A percentile compares a stretch with the other conserved stretches of the same genome.
Conservation (phyloP, 2,797 vertebrate genomes). For the Clarias platycephalus region DNA sequence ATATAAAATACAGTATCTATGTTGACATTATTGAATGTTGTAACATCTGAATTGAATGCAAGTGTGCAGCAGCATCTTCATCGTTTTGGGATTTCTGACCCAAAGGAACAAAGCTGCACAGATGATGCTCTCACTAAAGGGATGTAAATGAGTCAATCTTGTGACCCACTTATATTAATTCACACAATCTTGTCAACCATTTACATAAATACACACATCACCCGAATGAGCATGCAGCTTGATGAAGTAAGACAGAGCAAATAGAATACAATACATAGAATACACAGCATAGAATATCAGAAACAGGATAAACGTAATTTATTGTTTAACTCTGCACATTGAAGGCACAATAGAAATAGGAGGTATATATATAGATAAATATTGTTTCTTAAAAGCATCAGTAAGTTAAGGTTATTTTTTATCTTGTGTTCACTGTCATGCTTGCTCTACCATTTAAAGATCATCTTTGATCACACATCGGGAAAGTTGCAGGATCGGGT, state of each 20-base stretch:
- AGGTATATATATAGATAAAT: not conserved
- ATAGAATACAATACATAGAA: not conserved
- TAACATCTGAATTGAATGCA: not conserved
- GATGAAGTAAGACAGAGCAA: not conserved
- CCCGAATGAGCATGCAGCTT: not conserved
- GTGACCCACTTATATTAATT: not conserved
- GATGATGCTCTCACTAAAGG: not conserved
- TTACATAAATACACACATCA: not conserved
- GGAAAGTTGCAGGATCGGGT: slow-evolving; percentile 10
- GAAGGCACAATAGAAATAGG: not conserved
- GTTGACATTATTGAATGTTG: not conserved
- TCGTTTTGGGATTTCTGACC: not conserved
- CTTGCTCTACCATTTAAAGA: not conserved
- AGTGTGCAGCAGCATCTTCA: not conserved
- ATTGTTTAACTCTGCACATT: not conserved
- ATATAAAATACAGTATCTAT: not conserved
- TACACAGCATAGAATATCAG: not conserved
- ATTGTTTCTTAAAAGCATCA: not conserved
- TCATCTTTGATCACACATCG: slow-evolving; percentile 6
- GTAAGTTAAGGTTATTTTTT: not conserved
- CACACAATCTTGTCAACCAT: not conserved
- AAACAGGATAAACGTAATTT: slow-evolving; percentile 2
- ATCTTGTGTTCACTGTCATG: not conserved
- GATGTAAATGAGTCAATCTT: not conserved
- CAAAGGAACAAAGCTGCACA: not conserved